phyloP scores from a whole-genome alignment of 2,113 vertebrate species.

The Axis porcinus region DNA sequence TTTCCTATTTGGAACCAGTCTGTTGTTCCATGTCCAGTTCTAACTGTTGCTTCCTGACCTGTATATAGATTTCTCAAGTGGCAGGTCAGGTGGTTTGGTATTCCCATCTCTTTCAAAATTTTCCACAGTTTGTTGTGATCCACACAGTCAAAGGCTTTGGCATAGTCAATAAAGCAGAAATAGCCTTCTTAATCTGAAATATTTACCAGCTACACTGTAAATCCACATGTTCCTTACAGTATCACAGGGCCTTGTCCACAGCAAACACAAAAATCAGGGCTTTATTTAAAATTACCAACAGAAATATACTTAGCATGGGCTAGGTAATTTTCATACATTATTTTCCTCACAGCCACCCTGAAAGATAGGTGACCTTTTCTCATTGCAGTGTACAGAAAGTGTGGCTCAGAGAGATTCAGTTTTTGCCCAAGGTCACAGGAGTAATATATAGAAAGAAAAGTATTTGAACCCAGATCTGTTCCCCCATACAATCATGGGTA shows the following conservation, averaged over 20 bases:
- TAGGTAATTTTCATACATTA: neutral
- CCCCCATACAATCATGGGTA: neutral
- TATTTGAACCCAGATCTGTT: neutral
- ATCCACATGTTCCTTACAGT: neutral
- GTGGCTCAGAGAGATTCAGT: neutral
- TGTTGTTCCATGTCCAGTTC: neutral
- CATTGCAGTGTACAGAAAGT: neutral
- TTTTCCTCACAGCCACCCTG: neutral
- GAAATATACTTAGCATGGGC: neutral
- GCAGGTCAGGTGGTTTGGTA: neutral
- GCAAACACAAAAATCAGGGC: neutral
- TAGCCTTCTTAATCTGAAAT: neutral
- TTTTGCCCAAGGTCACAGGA: neutral
- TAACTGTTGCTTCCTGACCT: neutral
- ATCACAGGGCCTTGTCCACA: neutral
- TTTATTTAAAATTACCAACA: conserved; percentile 1
- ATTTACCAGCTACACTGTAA: neutral
- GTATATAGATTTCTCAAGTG: neutral
- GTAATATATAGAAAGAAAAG: neutral
- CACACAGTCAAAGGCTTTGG: neutral
- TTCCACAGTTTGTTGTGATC: neutral
- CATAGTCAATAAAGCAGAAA: neutral
- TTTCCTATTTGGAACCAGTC: neutral
- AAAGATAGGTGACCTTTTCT: neutral
- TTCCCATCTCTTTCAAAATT: neutral